Base-by-base conservation (phyloP, 2,888 invertebrate genomes). In the Strigamia crassipes region DNA sequence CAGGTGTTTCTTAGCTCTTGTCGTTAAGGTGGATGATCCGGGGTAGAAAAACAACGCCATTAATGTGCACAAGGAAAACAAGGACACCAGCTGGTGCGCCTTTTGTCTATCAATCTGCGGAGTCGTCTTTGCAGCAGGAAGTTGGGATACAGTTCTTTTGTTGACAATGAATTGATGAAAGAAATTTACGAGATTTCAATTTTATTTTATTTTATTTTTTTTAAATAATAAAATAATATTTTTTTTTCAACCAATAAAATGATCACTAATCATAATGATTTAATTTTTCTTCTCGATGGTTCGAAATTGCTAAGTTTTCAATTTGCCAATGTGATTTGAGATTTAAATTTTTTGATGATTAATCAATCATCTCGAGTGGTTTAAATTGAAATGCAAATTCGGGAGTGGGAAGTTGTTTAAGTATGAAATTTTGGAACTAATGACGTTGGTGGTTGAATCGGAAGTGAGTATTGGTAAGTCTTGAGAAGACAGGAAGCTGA, bases 1-100 rank as follows among this genome's bases (percentile, higher is more conserved):
- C 73, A 73, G 73, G 73, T 73, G 73, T 73, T 73, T 73, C 73
- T 73, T 73, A 73, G 73, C 73, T 73, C 73, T 73, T 73, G 73
- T 73, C 73, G 73, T 73, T 73, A 73, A 73, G 73, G 73, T 73
- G 73, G 73, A 73, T 73, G 73, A 73, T 73, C 56, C 73, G 27
- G 73, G 31, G 73, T 73, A 73, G 73, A 73, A 73, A 73, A 73
- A 73, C 73, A 73, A 73, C 73, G 73, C 73, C 73, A 73, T 73
- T 31, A 73, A 73, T 73, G 73, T 31, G 73, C 73, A 73, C 73
- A 31, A 73, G 73, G 73, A 73, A 38, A 73, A 73, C 73, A 73
- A 73, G 73, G 73, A 73, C 73, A 73, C 23, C 73, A 73, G 73
- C 73, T 73, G 73, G 73, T 73, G 13, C 27, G 73, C 73, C 73